These are phyloP conservation scores for Gallirallus australis DNA, from an alignment of 2,797 vertebrate genomes.

Conservation along the genomic window DNA sequence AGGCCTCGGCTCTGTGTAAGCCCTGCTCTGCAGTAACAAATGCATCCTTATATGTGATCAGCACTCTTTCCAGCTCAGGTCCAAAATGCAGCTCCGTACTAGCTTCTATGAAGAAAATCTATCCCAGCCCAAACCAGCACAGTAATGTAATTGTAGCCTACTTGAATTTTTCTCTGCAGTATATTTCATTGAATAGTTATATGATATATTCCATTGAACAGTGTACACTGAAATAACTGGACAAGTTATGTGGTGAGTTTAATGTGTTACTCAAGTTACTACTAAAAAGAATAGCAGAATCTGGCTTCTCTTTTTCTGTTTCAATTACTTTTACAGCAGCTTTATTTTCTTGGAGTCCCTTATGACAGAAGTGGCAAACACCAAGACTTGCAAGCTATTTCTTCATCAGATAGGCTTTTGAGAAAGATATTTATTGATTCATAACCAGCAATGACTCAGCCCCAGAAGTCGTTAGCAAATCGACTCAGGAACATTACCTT, in stretches of 20 bases:
- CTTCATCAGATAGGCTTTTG: neutral
- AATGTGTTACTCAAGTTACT: neutral
- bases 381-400: neutral
- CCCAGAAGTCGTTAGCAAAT: neutral
- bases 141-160: neutral
- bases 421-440: conserved; percentile 12
- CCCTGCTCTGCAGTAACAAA: too few species aligned
- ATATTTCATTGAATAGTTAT: neutral
- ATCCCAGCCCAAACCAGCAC: too few species aligned
- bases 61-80: too few species aligned
- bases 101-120: too few species aligned
- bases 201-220: neutral
- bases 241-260: neutral
- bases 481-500: conserved; percentile 25
- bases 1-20: too few species aligned
- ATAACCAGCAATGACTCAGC: neutral
- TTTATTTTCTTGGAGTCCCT: neutral
- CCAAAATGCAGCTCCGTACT: too few species aligned
- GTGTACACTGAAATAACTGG: neutral
- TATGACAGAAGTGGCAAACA: neutral
- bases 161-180: neutral
- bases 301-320: neutral
- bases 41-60: too few species aligned
- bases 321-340: neutral
- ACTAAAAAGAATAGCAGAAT: neutral